Conservation (phyloP, 1,140 invertebrate genomes). For the Meloidogyne hapla region DNA sequence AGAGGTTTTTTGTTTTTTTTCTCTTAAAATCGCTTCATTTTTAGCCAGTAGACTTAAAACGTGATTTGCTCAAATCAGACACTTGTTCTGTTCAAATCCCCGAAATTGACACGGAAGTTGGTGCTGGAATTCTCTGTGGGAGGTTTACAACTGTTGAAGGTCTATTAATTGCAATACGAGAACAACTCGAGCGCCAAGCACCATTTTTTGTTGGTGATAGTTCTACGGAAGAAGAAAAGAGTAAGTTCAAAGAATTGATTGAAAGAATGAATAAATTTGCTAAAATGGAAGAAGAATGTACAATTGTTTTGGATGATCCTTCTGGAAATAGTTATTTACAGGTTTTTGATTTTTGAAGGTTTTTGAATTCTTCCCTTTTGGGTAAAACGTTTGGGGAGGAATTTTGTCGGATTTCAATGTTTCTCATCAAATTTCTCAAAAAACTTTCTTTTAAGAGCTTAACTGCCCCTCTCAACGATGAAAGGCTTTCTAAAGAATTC, state of each 20-base stretch:
- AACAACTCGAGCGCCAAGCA: slow-evolving; percentile 58
- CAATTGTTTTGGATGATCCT: slow-evolving; percentile 86
- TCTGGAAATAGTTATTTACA: slow-evolving; percentile 90
- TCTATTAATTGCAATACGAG: slow-evolving; percentile 67
- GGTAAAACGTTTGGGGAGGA: no score
- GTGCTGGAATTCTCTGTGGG: slow-evolving; percentile 80
- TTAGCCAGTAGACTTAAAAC: slow-evolving; percentile 74
- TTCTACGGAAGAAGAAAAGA: slow-evolving; percentile 29
- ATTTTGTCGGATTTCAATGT: no score
- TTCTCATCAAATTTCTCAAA: slow-evolving; percentile 42
- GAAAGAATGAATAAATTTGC: slow-evolving; percentile 64
- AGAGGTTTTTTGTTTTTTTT: slow-evolving; percentile 63
- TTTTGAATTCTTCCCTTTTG: no score
- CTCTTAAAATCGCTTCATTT: background rate
- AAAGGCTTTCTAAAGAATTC: slow-evolving; percentile 74
- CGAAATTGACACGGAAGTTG: slow-evolving; percentile 83
- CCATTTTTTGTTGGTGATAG: slow-evolving; percentile 61
- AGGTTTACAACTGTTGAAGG: slow-evolving; percentile 93
- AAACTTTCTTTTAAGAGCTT: slow-evolving; percentile 71
- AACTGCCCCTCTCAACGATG: slow-evolving; percentile 74
- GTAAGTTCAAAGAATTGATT: slow-evolving; percentile 51
- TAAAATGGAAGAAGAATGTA: slow-evolving; percentile 71
- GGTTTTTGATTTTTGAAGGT: slow-evolving; percentile 64
- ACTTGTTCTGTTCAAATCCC: slow-evolving; percentile 84
- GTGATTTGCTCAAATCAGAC: slow-evolving; percentile 94